Evolutionary conservation across 2,888 invertebrate genomes (phyloP), one percentile per base, ranked within the genome.

Genomic region (Luffia ferchaultella): DNA sequence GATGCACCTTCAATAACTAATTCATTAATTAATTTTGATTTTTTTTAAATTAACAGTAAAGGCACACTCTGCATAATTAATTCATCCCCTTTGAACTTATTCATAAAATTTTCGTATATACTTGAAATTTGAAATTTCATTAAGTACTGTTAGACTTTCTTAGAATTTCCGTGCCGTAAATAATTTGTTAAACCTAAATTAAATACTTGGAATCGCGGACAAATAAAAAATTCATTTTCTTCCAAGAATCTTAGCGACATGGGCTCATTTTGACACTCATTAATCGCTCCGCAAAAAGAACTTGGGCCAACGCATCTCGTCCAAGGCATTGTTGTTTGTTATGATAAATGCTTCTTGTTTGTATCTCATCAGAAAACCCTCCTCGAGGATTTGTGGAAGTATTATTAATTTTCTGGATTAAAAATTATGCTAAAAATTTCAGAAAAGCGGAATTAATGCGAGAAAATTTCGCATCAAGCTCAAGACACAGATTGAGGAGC

Each of bases 321-420:
- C 30, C 30, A 12, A 30, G 12, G 30, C 30, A 30, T 30, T 30
- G 30, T 30, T 30, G 30, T 30, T 30, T 48, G 40, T 48, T 42
- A 42, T 48, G 48, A 48, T 48, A 19, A 48, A 48, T 41, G 48
- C 20, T 20, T 48, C 42, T 48, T 48, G 48, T 48, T 48, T 48
- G 42, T 48, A 17, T 17, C 42, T 46, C 19, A 30, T 30, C 30
- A 30, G 30, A 30, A 12, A 3, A 12, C 30, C 30, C 30, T 30
- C n/a, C 30, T 30, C 30, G 30, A 3, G 30, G 30, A 12, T 12
- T 3, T 12, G 30, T 12, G 30, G 30, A 3, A 12, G 30, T 12
- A 12, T 30, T 30, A 30, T 30, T 30, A 30, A 7, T 30, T 12
- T 12, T 12, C 30, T 12, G 30, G 30, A 30, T 30, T 30, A 30